Percentiles rank a stretch among this genome's conserved stretches.
Conservation (phyloP, 2,797 vertebrate species). For the Prunella strophiata region DNA sequence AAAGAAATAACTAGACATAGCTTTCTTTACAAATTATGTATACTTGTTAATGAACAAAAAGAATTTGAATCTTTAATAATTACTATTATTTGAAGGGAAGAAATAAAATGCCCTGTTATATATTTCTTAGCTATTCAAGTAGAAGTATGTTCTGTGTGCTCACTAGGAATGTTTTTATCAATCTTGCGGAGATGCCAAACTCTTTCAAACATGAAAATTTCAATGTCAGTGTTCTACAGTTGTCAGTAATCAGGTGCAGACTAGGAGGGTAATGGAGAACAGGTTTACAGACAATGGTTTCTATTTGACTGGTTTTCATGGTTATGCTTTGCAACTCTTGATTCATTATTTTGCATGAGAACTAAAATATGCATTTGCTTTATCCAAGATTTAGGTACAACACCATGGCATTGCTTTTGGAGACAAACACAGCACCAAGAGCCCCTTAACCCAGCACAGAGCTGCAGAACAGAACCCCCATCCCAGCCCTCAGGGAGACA, state of each 20-base stretch:
- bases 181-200: background rate
- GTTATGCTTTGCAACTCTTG: background rate
- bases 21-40: background rate
- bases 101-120: background rate
- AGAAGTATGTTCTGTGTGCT: fast-evolving
- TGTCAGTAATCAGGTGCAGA: background rate
- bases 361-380: background rate
- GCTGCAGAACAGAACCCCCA: background rate
- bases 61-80: background rate
- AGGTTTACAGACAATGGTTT: background rate
- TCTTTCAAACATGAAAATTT: background rate
- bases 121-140: background rate
- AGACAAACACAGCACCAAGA: background rate
- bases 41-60: background rate
- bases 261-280: background rate
- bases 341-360: background rate
- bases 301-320: background rate
- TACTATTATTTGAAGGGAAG: background rate
- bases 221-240: background rate
- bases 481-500: background rate
- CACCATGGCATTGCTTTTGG: background rate
- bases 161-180: background rate
- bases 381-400: background rate
- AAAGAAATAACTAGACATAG: background rate
- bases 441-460: background rate